Percentiles rank a stretch among this genome's conserved stretches.
Evolutionary conservation across 2,888 invertebrate species (phyloP).

Genomic region (Hypsopygia costalis): DNA sequence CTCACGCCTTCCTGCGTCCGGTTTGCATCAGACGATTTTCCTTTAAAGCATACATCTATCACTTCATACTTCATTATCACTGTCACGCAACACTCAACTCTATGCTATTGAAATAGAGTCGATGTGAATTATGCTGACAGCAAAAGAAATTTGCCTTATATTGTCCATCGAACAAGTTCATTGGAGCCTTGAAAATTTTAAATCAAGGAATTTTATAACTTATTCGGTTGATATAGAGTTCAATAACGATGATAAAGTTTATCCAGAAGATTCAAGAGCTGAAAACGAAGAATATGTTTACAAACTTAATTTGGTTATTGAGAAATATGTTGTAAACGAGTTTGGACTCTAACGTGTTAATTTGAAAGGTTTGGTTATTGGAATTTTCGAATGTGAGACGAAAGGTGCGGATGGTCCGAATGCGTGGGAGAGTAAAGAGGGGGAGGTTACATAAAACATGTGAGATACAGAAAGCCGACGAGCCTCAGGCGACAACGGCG

Average conservation of each 20-base stretch:
- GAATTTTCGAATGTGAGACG: conserved; percentile 7
- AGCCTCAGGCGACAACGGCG: conserved; percentile 57
- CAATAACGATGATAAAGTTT: conserved; percentile 19
- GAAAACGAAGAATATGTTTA: conserved; percentile 26
- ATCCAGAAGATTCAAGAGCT: conserved; percentile 39
- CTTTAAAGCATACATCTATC: conserved; percentile 47
- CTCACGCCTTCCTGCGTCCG: conserved; percentile 66
- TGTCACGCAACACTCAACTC: conserved; percentile 20
- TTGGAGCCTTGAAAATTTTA: conserved; percentile 31
- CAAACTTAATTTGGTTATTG: not conserved
- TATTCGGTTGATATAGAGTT: conserved; percentile 27
- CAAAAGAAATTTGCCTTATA: conserved; percentile 26
- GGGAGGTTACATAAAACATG: conserved; percentile 64
- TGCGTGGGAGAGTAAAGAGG: conserved; percentile 38
- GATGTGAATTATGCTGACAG: conserved; percentile 17
- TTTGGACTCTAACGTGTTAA: conserved; percentile 2
- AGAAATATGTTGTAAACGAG: not conserved
- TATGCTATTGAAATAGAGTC: conserved; percentile 19
- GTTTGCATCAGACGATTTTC: conserved; percentile 69
- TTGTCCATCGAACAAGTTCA: conserved; percentile 38
- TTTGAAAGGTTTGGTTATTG: conserved; percentile 6
- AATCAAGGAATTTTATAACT: conserved; percentile 29
- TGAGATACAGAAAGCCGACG: conserved; percentile 54
- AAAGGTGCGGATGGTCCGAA: conserved; percentile 18
- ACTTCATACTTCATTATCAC: conserved; percentile 1